Percentiles rank a stretch among this genome's conserved stretches.
phyloP scores from a whole-genome alignment of 2,113 vertebrate species.

The Marmota monax region DNA sequence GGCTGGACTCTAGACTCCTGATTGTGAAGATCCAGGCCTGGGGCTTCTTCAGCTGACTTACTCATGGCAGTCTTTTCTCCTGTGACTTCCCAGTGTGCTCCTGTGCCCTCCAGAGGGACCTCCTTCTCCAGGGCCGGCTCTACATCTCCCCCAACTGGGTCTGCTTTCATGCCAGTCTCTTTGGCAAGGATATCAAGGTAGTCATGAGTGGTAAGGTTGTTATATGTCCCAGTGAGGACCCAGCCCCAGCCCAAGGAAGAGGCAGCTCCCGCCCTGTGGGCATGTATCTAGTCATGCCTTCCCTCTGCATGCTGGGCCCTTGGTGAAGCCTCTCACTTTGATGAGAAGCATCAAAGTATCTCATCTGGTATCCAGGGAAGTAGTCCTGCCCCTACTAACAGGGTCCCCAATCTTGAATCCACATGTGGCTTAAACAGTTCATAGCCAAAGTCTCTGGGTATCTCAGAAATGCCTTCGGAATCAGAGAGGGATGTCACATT shows the following conservation, averaged over 20 bases:
- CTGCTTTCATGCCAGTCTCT: constrained; percentile 98
- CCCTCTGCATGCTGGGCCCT: background rate
- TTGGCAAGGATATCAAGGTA: constrained; percentile 99
- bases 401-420: background rate
- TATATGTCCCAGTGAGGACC: background rate
- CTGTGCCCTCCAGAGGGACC: constrained; percentile 96
- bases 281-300: background rate
- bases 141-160: constrained; percentile 99
- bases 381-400: background rate
- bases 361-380: background rate
- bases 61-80: background rate
- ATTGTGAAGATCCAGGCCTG: background rate
- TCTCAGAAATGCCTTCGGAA: constrained; percentile 20
- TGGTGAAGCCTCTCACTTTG: background rate
- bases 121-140: constrained; percentile 96
- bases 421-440: background rate
- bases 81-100: constrained; percentile 92
- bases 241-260: background rate
- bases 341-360: background rate
- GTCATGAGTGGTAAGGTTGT: background rate
- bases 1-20: background rate
- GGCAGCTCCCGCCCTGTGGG: background rate
- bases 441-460: background rate
- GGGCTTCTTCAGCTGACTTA: background rate
- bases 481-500: background rate